Percentiles rank a stretch among this genome's conserved stretches.
These are phyloP conservation scores for Pteria penguin DNA, from an alignment of 2,888 invertebrate genomes.

Conservation along the genomic window DNA sequence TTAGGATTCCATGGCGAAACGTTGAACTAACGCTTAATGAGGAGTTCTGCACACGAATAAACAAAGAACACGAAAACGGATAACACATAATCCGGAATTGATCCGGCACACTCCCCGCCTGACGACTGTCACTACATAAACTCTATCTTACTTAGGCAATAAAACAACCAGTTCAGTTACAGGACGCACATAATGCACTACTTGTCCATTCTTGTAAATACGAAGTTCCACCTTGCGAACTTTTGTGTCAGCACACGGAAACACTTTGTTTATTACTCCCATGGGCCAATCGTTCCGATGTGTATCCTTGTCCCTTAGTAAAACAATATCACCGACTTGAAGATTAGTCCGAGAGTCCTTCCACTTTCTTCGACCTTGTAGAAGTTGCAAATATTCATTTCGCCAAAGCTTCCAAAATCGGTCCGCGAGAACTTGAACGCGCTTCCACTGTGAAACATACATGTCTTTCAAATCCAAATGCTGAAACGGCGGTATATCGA, in stretches of 20 bases:
- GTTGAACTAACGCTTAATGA: too few species aligned
- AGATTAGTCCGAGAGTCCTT: not conserved
- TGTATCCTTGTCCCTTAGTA: conserved; percentile 35
- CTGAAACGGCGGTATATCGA: not conserved
- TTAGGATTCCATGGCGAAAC: too few species aligned
- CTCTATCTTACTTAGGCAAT: not conserved
- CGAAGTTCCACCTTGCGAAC: conserved; percentile 8
- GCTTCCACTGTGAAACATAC: conserved; percentile 18
- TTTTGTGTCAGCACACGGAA: conserved; percentile 32
- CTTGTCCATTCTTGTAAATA: not conserved
- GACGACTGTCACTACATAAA: conserved; percentile 2
- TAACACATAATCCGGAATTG: not conserved
- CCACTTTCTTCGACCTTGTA: too few species aligned
- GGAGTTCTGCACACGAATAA: too few species aligned
- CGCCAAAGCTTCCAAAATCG: too few species aligned
- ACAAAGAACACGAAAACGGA: too few species aligned
- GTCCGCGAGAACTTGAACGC: too few species aligned
- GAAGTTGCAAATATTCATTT: too few species aligned
- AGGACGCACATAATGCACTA: too few species aligned
- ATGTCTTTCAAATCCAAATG: conserved; percentile 32
- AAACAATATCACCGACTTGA: conserved; percentile 40
- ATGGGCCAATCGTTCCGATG: conserved; percentile 42
- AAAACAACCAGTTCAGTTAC: conserved; percentile 19
- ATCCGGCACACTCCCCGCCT: conserved; percentile 16
- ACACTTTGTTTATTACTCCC: conserved; percentile 25